phyloP scores from a whole-genome alignment of 2,797 vertebrate genomes.

The Halcyon leucocephala region DNA sequence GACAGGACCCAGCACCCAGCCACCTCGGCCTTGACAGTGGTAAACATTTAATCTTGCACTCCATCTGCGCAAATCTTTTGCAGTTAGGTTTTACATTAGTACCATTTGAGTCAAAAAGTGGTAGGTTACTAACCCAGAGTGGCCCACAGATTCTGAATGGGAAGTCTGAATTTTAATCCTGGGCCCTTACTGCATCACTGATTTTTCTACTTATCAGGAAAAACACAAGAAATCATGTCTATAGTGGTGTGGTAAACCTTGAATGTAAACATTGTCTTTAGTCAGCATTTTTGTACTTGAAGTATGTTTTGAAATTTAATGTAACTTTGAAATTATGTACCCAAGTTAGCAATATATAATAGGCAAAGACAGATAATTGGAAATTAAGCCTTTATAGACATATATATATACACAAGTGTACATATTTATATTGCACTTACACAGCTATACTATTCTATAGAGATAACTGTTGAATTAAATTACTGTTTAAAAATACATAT shows the following conservation, averaged over 20 bases:
- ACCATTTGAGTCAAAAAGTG: background rate
- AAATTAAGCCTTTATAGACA: background rate
- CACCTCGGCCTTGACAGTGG: background rate
- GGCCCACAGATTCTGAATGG: background rate
- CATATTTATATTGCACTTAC: background rate
- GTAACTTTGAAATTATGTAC: background rate
- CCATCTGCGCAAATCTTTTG: background rate
- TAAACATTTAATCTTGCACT: background rate
- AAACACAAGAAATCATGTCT: background rate
- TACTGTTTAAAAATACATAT: background rate
- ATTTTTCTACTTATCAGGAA: background rate
- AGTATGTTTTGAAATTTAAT: slow-evolving; percentile 9
- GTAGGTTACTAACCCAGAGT: background rate
- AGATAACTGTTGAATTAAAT: background rate
- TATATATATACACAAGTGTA: background rate
- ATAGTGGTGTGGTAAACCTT: background rate
- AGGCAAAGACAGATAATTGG: background rate
- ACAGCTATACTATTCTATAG: background rate
- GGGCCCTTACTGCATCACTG: background rate
- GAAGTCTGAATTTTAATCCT: background rate
- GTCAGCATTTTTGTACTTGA: background rate
- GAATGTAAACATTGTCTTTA: background rate
- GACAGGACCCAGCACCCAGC: background rate
- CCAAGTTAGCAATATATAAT: background rate
- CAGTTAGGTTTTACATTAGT: background rate